Base-by-base conservation (phyloP, 2,888 invertebrate species). In the Lithophane semibrunnea region DNA sequence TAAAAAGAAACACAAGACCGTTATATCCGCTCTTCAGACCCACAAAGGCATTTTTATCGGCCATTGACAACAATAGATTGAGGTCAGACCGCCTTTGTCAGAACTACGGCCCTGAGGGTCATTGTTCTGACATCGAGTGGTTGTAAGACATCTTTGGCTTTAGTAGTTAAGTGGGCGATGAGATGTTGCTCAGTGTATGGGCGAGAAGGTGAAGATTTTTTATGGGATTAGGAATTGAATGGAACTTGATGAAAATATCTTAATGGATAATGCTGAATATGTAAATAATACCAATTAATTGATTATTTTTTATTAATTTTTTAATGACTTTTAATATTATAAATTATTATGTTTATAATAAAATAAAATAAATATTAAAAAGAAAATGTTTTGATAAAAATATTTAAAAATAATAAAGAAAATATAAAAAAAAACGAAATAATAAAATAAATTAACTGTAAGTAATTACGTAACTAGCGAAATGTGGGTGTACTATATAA, bases 1-100 rank as follows among this genome's bases (percentile, higher is more conserved):
- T 65, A 68, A 73, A 78, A 74, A 66, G 52, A 78, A 83, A 74
- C 71, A 86, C 49, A 79, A 73, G 72, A 29, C 44, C 21, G 65
- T 73, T 79, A 61, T 61, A 79, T 79, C 79, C 79, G 83, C 73
- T 77, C 85, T 77, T 73, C 54, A 71, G 73, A 18, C 24, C 56
- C 72, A 87, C 87, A 87, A 86, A 83, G 76, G 66, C 80, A 58
- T 79, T 88, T 82, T 87, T 88, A 87, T 87, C 87, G 80, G 69
- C 61, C 72, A 83, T 83, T 82, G 79, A 76, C 82, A 79, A 88
- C 89, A 88, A 88, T 88, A 71, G 81, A 88, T 80, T 67, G 84
- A 70, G 87, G 87, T 86, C 86, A 84, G 75, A 80, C 72, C 42
- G 68, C 74, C 80, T 84, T 82, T 86, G 87, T 80, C 66, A 75